A percentile compares a stretch with the other conserved stretches of the same genome.
Evolutionary conservation across 1,140 invertebrate genomes (phyloP).

Genomic region (Bicyclus anynana): DNA sequence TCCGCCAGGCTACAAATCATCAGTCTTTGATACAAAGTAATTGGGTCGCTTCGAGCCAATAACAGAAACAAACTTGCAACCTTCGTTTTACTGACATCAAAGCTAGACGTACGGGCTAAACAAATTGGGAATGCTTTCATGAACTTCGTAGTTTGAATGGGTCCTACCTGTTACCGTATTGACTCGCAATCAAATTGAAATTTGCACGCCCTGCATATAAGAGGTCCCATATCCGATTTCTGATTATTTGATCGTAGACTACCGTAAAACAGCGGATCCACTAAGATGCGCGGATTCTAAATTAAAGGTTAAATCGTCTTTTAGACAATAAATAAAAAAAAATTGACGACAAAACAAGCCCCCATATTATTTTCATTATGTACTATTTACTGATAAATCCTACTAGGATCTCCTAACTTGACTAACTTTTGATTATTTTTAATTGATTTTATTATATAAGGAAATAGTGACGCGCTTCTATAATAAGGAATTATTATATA

Average conservation of each 20-base stretch:
- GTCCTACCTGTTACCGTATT: neutral
- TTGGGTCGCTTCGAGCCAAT: neutral
- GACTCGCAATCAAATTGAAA: neutral
- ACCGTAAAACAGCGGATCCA: too few species aligned
- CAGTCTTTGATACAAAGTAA: neutral
- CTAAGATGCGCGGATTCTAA: too few species aligned
- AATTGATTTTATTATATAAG: too few species aligned
- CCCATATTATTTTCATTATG: too few species aligned
- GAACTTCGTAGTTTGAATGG: neutral
- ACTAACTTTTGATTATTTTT: too few species aligned
- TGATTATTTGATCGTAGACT: conserved; percentile 2
- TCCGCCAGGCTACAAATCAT: neutral
- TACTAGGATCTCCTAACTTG: too few species aligned
- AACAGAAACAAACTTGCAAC: neutral
- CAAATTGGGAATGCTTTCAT: neutral
- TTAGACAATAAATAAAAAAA: too few species aligned
- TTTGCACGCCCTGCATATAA: neutral
- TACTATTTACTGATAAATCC: too few species aligned
- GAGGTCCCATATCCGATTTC: neutral
- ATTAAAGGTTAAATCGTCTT: too few species aligned
- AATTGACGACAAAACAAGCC: too few species aligned
- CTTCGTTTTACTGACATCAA: conserved; percentile 1
- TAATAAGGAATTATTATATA: too few species aligned
- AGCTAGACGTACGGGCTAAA: neutral
- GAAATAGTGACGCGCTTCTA: too few species aligned